Conservation (phyloP, 2,113 vertebrate genomes). For the Apaloderma vittatum region DNA sequence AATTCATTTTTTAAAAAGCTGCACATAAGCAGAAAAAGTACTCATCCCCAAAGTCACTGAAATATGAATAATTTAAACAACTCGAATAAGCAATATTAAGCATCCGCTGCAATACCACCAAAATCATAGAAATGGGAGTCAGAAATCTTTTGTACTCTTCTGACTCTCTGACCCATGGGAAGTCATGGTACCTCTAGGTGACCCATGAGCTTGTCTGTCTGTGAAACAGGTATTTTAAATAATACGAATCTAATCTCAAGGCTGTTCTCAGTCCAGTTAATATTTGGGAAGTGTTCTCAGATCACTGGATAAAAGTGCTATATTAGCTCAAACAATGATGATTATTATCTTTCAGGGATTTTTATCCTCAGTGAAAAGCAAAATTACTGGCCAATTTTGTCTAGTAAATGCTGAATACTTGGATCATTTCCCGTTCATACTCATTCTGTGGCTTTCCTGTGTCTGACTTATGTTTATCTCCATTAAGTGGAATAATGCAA, state of each 20-base stretch:
- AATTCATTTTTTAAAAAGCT: not conserved
- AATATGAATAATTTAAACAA: constrained; percentile 2
- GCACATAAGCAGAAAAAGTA: not conserved
- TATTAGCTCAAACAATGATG: constrained; percentile 52
- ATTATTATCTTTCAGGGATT: constrained; percentile 65
- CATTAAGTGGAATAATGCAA: constrained; percentile 74
- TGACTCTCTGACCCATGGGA: not conserved
- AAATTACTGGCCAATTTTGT: constrained; percentile 61
- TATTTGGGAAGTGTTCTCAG: constrained; percentile 43
- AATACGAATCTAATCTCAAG: not conserved
- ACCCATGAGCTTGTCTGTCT: not conserved
- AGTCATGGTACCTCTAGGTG: not conserved
- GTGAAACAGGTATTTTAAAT: constrained; percentile 48
- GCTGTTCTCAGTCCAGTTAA: not conserved
- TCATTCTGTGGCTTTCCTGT: constrained; percentile 69
- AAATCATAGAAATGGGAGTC: not conserved
- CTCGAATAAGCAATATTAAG: not conserved
- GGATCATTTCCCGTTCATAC: constrained; percentile 41
- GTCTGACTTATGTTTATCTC: constrained; percentile 74
- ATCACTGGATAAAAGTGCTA: constrained; percentile 18
- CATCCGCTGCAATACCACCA: not conserved
- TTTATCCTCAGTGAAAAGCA: constrained; percentile 53
- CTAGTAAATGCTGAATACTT: constrained; percentile 66
- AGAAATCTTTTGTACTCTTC: not conserved
- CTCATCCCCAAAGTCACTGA: not conserved